Evolutionary conservation across 2,888 invertebrate genomes (phyloP).

Genomic region (Drosophila paramelanica): DNA sequence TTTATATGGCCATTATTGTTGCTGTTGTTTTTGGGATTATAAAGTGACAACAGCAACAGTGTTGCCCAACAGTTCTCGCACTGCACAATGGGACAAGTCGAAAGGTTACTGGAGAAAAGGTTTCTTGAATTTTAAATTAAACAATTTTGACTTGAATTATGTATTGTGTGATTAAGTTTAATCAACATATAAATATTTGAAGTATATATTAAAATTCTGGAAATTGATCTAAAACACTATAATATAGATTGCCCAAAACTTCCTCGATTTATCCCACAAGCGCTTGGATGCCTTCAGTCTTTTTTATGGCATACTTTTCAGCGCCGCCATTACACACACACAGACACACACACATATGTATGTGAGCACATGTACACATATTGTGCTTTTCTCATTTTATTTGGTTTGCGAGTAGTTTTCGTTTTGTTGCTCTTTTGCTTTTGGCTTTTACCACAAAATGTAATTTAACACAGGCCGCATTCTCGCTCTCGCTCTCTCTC

Average conservation of each 20-base stretch:
- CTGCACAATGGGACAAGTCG: not conserved
- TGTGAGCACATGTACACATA: not conserved
- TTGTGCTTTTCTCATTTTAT: slow-evolving; percentile 26
- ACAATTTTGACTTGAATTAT: too few relatives aligned
- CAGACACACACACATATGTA: not conserved
- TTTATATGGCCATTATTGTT: slow-evolving; percentile 15
- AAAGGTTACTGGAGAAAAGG: not conserved
- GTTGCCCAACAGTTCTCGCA: not conserved
- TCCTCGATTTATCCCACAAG: not conserved
- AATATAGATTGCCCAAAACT: not conserved
- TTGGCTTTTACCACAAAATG: slow-evolving; percentile 30
- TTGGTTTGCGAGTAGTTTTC: slow-evolving; percentile 33
- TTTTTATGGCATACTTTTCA: slow-evolving; percentile 40
- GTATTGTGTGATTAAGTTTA: too few relatives aligned
- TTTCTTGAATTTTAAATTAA: not conserved
- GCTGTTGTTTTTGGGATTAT: slow-evolving; percentile 26
- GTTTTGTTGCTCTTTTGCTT: slow-evolving; percentile 21
- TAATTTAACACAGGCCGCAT: slow-evolving; percentile 29
- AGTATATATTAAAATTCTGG: too few relatives aligned
- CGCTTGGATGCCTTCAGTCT: slow-evolving; percentile 13
- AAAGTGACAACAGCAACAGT: slow-evolving; percentile 16
- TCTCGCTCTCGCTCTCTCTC: not conserved
- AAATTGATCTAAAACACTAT: too few relatives aligned
- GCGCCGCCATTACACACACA: slow-evolving; percentile 9
- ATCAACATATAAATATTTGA: not conserved